Conservation (phyloP, 2,113 vertebrate species). For the Mesoclemmys tuberculata region DNA sequence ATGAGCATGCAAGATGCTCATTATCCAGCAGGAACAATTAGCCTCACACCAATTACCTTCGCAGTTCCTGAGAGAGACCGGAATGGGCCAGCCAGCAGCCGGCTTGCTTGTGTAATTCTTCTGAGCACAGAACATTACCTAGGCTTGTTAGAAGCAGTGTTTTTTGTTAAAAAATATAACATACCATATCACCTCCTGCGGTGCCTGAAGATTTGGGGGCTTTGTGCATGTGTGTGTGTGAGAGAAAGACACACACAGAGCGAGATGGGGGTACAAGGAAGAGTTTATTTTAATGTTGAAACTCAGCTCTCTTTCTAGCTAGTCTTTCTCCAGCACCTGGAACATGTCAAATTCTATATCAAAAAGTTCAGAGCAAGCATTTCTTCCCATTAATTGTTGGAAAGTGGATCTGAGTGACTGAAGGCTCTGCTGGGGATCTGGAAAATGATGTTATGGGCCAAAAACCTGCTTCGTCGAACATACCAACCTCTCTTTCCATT, state of each 20-base stretch:
- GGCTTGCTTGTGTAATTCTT: neutral
- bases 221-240: rapidly evolving
- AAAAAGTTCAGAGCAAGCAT: neutral
- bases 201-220: neutral
- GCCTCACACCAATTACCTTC: constrained; percentile 68
- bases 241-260: neutral
- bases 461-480: neutral
- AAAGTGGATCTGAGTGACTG: neutral
- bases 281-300: neutral
- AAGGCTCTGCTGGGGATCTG: neutral
- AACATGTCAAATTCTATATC: neutral
- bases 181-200: neutral
- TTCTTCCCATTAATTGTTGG: neutral
- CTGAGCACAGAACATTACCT: neutral
- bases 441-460: neutral
- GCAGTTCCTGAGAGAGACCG: constrained; percentile 35
- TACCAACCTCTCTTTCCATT: rapidly evolving
- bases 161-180: neutral
- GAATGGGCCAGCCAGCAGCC: neutral
- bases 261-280: neutral
- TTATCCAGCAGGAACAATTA: constrained; percentile 75
- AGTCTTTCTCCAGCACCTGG: neutral
- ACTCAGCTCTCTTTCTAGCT: neutral
- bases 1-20: constrained; percentile 44
- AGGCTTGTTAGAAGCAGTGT: neutral